Evolutionary conservation across 2,113 vertebrate species (phyloP).

Genomic region (Prionailurus bengalensis): DNA sequence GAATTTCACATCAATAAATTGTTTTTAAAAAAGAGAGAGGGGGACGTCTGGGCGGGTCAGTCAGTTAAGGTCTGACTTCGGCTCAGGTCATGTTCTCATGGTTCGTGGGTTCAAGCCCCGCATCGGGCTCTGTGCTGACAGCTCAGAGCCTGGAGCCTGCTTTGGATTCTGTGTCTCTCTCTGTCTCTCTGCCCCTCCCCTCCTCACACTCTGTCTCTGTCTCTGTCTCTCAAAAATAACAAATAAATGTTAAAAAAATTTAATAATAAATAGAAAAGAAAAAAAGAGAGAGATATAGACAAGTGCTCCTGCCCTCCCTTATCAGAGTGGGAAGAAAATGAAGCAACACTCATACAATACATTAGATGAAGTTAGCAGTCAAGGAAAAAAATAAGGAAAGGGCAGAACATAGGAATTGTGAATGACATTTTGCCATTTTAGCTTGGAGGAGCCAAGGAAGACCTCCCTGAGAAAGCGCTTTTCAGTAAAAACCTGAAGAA

Average conservation of each 20-base stretch:
- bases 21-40: too few species aligned
- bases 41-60: too few species aligned
- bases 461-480: neutral
- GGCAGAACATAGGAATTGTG: rapidly evolving
- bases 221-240: too few species aligned
- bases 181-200: too few species aligned
- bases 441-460: neutral
- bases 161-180: too few species aligned
- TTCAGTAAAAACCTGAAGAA: neutral
- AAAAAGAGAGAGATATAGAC: neutral
- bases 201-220: too few species aligned
- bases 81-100: too few species aligned
- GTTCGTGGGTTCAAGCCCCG: too few species aligned
- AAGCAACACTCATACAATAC: neutral
- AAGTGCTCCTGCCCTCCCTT: neutral
- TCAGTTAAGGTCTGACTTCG: too few species aligned
- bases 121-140: too few species aligned
- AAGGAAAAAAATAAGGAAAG: neutral
- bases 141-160: too few species aligned
- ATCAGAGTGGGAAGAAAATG: neutral
- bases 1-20: neutral
- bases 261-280: too few species aligned
- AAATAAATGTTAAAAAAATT: neutral
- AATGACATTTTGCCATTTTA: neutral
- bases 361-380: neutral